Conservation (phyloP, 1,140 invertebrate species). For the Leguminivora glycinivorella region DNA sequence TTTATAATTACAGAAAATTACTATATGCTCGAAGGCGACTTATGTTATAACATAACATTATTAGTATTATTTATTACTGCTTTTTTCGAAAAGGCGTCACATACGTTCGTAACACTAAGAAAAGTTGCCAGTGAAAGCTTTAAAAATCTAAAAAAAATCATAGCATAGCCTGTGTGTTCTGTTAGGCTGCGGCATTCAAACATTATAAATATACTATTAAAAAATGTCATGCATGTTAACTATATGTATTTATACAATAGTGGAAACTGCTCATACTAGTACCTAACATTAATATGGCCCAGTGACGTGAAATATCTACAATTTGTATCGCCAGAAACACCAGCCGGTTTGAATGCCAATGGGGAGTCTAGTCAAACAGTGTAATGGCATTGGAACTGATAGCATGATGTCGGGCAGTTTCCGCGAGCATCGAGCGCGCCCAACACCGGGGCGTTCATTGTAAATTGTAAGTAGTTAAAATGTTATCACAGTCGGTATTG, state of each 20-base stretch:
- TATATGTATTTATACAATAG: neutral
- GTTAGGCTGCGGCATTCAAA: neutral
- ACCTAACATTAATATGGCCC: neutral
- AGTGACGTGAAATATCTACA: neutral
- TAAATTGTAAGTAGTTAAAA: slow-evolving; percentile 13
- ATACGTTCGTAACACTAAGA: too few relatives aligned
- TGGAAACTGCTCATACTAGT: neutral
- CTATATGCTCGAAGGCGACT: too few relatives aligned
- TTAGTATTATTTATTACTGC: too few relatives aligned
- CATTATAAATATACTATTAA: neutral
- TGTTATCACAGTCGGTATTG: slow-evolving; percentile 6
- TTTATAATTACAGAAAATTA: too few relatives aligned
- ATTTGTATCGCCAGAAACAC: neutral
- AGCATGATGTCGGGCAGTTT: neutral
- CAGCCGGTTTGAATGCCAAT: slow-evolving; percentile 3
- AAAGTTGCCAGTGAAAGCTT: too few relatives aligned
- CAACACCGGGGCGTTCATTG: neutral
- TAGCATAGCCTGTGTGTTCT: neutral
- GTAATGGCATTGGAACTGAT: neutral
- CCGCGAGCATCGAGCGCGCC: neutral
- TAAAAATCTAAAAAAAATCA: too few relatives aligned
- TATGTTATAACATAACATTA: too few relatives aligned
- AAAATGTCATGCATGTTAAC: slow-evolving; percentile 8
- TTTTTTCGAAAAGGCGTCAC: too few relatives aligned
- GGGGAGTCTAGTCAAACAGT: slow-evolving; percentile 21